Evolutionary conservation across 2,888 invertebrate species (phyloP).

Genomic region (Taenaris catops): DNA sequence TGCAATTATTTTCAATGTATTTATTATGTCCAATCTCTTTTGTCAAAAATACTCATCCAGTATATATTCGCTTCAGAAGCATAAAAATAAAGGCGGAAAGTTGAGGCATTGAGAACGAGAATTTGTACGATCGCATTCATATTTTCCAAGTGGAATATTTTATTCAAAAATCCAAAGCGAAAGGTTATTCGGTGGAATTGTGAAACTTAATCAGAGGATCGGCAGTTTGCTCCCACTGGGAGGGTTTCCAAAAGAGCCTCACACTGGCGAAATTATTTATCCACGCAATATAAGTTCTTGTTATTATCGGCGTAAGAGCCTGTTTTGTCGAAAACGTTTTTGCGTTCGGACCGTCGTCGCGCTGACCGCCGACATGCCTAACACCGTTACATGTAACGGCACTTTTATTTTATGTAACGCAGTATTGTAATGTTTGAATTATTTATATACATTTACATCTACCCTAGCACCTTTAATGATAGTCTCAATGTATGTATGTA

Average conservation of each 20-base stretch:
- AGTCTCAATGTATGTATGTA: no score
- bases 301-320: neutral
- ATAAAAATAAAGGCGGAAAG: no score
- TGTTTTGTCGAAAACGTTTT: constrained; percentile 7
- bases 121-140: constrained; percentile 11
- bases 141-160: constrained; percentile 19
- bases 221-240: constrained; percentile 15
- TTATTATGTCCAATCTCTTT: no score
- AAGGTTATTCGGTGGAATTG: constrained; percentile 22
- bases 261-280: constrained; percentile 1
- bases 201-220: constrained; percentile 22
- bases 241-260: constrained; percentile 18
- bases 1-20: no score
- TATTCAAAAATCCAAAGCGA: constrained; percentile 20
- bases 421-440: no score
- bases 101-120: constrained; percentile 10
- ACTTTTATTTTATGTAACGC: constrained; percentile 23
- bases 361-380: constrained; percentile 16
- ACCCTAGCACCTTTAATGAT: no score
- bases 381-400: constrained; percentile 13
- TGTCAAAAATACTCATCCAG: no score
- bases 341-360: constrained; percentile 1
- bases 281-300: constrained; percentile 11
- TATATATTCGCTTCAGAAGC: no score
- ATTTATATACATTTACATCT: no score